phyloP scores from a whole-genome alignment of 2,888 invertebrate species.

The Synergus japonicus region DNA sequence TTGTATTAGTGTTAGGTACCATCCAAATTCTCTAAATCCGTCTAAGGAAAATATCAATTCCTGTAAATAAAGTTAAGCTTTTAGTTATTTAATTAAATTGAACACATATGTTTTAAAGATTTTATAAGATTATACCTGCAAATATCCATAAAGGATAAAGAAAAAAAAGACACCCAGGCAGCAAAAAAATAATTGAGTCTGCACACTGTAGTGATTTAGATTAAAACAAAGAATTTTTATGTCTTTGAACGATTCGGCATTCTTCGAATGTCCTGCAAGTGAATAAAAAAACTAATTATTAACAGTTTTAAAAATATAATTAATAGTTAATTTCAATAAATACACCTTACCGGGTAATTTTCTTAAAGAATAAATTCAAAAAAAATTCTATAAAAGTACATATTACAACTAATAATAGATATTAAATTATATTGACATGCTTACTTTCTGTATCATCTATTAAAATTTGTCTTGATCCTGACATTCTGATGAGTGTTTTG shows the following conservation, averaged over 20 bases:
- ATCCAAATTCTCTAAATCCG: slow-evolving; percentile 92
- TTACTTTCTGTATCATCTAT: slow-evolving; percentile 16
- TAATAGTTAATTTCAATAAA: no score
- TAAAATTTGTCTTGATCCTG: slow-evolving; percentile 7
- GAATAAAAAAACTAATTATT: background rate
- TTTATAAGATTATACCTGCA: slow-evolving; percentile 79
- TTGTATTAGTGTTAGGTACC: slow-evolving; percentile 95
- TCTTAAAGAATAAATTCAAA: background rate
- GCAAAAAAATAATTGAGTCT: slow-evolving; percentile 87
- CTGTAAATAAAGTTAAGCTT: slow-evolving; percentile 70
- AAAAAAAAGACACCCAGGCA: slow-evolving; percentile 90
- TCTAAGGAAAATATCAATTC: slow-evolving; percentile 95
- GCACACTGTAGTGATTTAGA: slow-evolving; percentile 82
- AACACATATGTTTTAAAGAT: background rate
- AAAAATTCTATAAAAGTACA: background rate
- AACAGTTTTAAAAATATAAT: no score
- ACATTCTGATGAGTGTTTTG: slow-evolving; percentile 11
- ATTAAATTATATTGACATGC: background rate
- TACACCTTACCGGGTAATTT: background rate
- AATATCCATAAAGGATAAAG: slow-evolving; percentile 94
- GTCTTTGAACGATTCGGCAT: slow-evolving; percentile 52
- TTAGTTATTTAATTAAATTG: background rate
- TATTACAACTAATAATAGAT: background rate
- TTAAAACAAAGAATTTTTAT: slow-evolving; percentile 87
- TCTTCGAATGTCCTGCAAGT: slow-evolving; percentile 31